Evolutionary conservation across 2,888 invertebrate genomes (phyloP).

Genomic region (Brenthis ino): DNA sequence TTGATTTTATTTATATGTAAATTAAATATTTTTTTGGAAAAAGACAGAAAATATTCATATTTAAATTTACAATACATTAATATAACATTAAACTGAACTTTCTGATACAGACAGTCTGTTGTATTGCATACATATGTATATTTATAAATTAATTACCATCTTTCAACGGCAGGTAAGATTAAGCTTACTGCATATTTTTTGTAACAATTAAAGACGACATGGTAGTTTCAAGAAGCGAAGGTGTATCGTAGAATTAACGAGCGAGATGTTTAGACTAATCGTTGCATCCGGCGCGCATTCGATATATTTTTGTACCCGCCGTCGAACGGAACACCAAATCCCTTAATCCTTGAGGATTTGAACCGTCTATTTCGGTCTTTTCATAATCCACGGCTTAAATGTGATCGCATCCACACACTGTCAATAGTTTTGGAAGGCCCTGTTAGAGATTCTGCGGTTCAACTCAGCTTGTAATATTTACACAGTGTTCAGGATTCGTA

Average conservation of each 20-base stretch:
- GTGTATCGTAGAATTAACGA: constrained; percentile 69
- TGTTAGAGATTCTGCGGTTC: constrained; percentile 77
- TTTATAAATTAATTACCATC: too few species aligned
- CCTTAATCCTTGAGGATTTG: constrained; percentile 80
- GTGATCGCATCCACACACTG: constrained; percentile 82
- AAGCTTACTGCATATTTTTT: not conserved
- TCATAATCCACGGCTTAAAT: constrained; percentile 81
- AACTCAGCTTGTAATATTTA: constrained; percentile 68
- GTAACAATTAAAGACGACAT: not conserved
- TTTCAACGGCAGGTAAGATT: too few species aligned
- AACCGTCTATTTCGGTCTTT: constrained; percentile 82
- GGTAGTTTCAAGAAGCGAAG: constrained; percentile 18
- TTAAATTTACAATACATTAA: too few species aligned
- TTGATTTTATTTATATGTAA: too few species aligned
- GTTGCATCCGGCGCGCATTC: constrained; percentile 78
- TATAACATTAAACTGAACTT: too few species aligned
- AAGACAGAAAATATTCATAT: too few species aligned
- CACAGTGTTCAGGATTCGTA: constrained; percentile 63
- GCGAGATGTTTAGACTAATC: constrained; percentile 78
- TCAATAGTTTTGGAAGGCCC: constrained; percentile 81
- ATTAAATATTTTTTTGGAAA: too few species aligned
- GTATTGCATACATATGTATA: too few species aligned
- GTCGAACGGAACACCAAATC: constrained; percentile 79
- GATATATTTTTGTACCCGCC: constrained; percentile 79
- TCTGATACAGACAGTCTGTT: too few species aligned